Base-by-base conservation (phyloP, 2,113 vertebrate genomes). In the Meleagris gallopavo region DNA sequence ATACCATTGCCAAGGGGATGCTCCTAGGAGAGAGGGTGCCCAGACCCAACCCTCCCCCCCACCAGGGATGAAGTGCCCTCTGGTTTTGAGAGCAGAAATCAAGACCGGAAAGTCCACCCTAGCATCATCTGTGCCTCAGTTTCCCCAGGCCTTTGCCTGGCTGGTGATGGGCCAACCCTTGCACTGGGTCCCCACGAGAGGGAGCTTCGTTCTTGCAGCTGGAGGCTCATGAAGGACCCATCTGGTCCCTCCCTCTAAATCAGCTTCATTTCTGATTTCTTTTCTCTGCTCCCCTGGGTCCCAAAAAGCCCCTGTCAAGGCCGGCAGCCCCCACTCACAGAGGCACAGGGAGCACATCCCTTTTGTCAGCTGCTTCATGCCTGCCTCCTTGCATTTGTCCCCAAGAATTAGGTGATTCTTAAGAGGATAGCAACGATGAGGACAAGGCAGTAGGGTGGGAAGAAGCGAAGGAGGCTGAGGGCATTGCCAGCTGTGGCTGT, bases 401-500 rank as follows among this genome's bases (percentile, higher is more conserved):
- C 30, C 64, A 45, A 10, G 61, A 64, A 64, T 29, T 29, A 40
- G 17, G 27, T 32, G 32, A 20, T 58, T 11, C 25, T 40, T 29
- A 40, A 40, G 36, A 38, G 38, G 36, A 27, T 29, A 38, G 61
- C 17, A 9, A 0, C 9, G 50, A 22, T 4, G 15, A 41, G 40
- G 52, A 8, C 45, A 38, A 54, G 67, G 43, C 9, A 52, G 15
- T 58, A 45, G 48, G 67, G 27, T 6, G 13, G 6, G 64, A 79
- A 48, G 74, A 73, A 87, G 78, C 19, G 5, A 40, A 19, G 38
- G 61, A 69, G 43, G 66, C 21, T 69, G 62, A 34, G 57, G 34
- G 30, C 55, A n/a, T 21, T 0, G 0, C 40, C 2, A 0, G 29
- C 2, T 6, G 27, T 0, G 0, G 65, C 71, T n/a, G 11, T 3